Base-by-base conservation (phyloP, 2,797 vertebrate genomes). In the Margarornis squamiger region DNA sequence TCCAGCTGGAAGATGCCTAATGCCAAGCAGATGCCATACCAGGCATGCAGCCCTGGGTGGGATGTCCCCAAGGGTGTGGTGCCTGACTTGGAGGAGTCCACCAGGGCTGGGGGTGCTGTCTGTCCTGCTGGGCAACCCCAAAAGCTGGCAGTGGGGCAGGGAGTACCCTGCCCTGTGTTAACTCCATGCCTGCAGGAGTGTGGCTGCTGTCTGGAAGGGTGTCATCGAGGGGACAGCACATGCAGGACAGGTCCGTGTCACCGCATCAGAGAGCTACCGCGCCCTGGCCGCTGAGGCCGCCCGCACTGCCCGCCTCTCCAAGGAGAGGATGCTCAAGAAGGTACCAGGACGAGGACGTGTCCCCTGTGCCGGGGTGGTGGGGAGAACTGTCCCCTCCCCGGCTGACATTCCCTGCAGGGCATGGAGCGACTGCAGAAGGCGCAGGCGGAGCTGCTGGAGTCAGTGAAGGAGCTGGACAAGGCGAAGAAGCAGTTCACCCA, bases 401-500 rank as follows among this genome's bases (percentile, higher is more conserved):
- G 48, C 59, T 93, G 52, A 76, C 4, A 0, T 34, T 70, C 65
- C 75, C 67, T 2, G 0, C 93, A 99, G 99, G 98, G 98, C 78
- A 97, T 98, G 4, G 99, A 99, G 61, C 97, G 93, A 90, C 98
- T 99, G 43, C 98, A 98, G 97, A 98, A 93, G 77, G 97, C 98
- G 0, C 99, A 99, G 95, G 97, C 97, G 0, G 99, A 99, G 80
- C 97, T 99, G 58, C 96, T 99, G 94, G 98, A 98, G 43, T 98
- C 98, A 0, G 96, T 99, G 62, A 98, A 98, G 94, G 99, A 99
- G 85, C 98, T 99, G 65, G 98, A 98, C 93, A 98, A 98, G 93
- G 97, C 98, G 1, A 98, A 98, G 96, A 99, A 99, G 93, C 98
- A 97, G 26, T 99, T 99, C 83, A 97, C 97, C 34, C 98, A 99